Base-by-base conservation (phyloP, 2,888 invertebrate species). In the Aphodius sticticus region DNA sequence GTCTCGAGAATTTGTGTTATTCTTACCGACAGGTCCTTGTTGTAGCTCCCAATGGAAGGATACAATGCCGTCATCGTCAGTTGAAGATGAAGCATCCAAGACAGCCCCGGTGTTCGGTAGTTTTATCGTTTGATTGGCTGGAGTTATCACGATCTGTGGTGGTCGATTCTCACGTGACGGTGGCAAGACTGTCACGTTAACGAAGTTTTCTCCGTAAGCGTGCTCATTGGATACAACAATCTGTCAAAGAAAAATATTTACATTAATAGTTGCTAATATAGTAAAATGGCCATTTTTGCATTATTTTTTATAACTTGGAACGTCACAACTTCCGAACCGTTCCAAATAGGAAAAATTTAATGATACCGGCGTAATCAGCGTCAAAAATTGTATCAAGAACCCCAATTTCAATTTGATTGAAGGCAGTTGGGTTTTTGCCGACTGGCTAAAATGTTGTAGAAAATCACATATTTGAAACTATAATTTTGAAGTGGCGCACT, bases 11-110 rank as follows among this genome's bases (percentile, higher is more conserved):
- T 26, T 3, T 26, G 26, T 3, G 53, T 53, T 53, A 2, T 12
- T 74, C 77, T 76, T 84, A 88, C 88, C 88, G 81, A 95, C 91
- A 0, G 98, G 98, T 0, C 97, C 96, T 79, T 95, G 94, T 69
- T 96, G 95, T 53, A 97, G 90, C 88, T 98, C 97, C 98, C 98
- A 99, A 86, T 96, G 96, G 93, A 96, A 98, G 0, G 93, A 93
- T 83, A 94, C 93, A 82, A 98, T 96, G 81, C 93, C 94, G 86
- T 96, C 96, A 86, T 98, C 97, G 84, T 96, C 95, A 87, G 86
- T 89, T 0, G 88, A 87, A 7, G 89, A 87, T 0, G 92, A 92
- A 70, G 94, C 98, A 88, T 98, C 98, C 37, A 99, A 91, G 37
- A 98, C 96, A 0, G 97, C 96, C 71, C 95, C 95, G 0, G 95